These are phyloP conservation scores for Lutjanus argentimaculatus DNA, from an alignment of 2,797 vertebrate genomes.

Conservation along the genomic window DNA sequence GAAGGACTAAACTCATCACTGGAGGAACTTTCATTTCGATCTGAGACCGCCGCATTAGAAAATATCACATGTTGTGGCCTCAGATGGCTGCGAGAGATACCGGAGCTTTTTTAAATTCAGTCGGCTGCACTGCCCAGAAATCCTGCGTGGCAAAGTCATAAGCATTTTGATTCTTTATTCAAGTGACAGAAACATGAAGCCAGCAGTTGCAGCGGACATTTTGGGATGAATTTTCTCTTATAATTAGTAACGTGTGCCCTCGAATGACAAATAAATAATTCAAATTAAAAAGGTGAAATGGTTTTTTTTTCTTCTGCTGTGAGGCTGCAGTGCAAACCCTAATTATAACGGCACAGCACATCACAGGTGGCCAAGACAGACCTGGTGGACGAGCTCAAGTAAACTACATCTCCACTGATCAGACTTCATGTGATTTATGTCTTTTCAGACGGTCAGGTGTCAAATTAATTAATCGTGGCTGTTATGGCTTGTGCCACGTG, in stretches of 20 bases:
- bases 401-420: no score
- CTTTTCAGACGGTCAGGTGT: no score
- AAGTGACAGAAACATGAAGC: not conserved
- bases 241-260: not conserved
- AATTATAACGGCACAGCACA: not conserved
- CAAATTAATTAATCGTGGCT: no score
- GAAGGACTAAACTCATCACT: slow-evolving; percentile 60
- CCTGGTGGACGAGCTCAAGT: not conserved
- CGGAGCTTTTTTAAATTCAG: slow-evolving; percentile 31
- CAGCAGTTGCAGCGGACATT: no score
- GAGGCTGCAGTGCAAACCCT: not conserved
- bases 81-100: slow-evolving; percentile 44
- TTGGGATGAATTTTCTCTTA: not conserved
- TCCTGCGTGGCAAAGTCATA: not conserved
- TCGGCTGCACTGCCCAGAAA: slow-evolving; percentile 1
- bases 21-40: slow-evolving; percentile 50
- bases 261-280: slow-evolving; percentile 2
- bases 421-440: no score
- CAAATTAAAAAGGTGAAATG: not conserved
- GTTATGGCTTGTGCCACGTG: no score
- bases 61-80: slow-evolving; percentile 30
- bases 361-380: not conserved
- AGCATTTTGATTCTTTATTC: not conserved
- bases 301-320: not conserved
- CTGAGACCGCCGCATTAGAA: slow-evolving; percentile 28